Conservation (phyloP, 2,797 vertebrate species). For the Gymnodraco acuticeps region DNA sequence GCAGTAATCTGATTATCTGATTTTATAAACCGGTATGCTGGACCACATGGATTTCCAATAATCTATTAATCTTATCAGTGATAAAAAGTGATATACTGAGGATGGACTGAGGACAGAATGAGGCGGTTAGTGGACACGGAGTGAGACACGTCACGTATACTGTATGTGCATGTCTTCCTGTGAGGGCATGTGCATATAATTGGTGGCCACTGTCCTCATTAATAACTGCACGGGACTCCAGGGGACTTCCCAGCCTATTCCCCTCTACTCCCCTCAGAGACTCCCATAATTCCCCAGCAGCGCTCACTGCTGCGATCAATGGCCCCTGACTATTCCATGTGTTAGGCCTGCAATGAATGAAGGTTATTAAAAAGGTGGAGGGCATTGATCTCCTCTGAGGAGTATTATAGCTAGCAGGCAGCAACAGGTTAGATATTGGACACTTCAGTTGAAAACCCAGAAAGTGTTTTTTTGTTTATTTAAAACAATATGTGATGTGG, state of each 20-base stretch:
- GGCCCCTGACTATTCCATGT: constrained; percentile 73
- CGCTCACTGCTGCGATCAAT: constrained; percentile 59
- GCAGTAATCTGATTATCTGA: constrained; percentile 46
- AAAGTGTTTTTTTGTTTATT: neutral
- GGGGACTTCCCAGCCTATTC: constrained; percentile 53
- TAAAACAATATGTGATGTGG: no score
- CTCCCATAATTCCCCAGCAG: constrained; percentile 33
- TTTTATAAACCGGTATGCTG: constrained; percentile 31
- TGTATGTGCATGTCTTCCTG: neutral
- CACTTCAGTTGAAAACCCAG: constrained; percentile 6
- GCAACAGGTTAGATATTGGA: constrained; percentile 51
- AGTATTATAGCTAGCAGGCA: neutral
- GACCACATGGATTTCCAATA: constrained; percentile 62
- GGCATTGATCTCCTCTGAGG: constrained; percentile 46
- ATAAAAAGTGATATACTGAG: neutral
- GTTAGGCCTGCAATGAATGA: constrained; percentile 66
- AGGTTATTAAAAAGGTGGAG: constrained; percentile 62
- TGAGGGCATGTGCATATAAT: constrained; percentile 41
- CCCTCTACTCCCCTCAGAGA: constrained; percentile 33
- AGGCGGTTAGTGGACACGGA: neutral
- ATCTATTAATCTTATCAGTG: constrained; percentile 18
- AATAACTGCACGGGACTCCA: constrained; percentile 58
- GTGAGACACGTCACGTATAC: neutral
- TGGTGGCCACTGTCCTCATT: constrained; percentile 59
- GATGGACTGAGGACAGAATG: neutral